Evolutionary conservation across 2,113 vertebrate genomes (phyloP).

Genomic region (Etheostoma cragini): DNA sequence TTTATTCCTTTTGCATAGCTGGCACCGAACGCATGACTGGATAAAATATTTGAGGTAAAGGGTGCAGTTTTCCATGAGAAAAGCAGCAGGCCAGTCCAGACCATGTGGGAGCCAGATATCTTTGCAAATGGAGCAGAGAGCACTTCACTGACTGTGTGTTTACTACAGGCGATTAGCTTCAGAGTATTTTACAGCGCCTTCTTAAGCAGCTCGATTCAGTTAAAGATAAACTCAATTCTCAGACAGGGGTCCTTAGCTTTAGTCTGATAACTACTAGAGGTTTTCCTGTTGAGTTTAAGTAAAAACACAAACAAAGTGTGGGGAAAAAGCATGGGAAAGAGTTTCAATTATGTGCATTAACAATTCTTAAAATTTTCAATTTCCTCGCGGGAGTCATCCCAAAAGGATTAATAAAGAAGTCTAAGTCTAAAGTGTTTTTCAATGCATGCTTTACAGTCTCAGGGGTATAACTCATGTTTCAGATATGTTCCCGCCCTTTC

Average conservation of each 20-base stretch:
- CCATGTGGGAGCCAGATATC: constrained; percentile 59
- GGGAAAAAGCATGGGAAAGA: constrained; percentile 9
- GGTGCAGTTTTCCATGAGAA: constrained; percentile 49
- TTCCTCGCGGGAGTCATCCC: too few species aligned
- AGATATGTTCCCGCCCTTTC: neutral
- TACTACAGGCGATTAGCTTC: constrained; percentile 44
- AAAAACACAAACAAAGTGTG: neutral
- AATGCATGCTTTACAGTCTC: neutral
- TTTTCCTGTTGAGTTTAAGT: neutral
- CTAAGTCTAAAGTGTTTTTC: constrained; percentile 18
- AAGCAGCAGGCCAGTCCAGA: neutral
- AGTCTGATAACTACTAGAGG: neutral
- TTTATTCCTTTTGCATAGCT: constrained; percentile 2
- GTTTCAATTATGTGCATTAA: neutral
- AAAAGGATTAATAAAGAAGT: too few species aligned
- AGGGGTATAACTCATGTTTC: neutral
- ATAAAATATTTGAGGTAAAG: constrained; percentile 39
- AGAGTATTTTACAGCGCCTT: constrained; percentile 28
- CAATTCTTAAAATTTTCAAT: too few species aligned
- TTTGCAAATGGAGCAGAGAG: constrained; percentile 42
- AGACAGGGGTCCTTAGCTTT: neutral
- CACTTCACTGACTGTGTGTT: constrained; percentile 31
- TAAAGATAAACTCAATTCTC: constrained; percentile 10
- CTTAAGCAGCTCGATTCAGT: constrained; percentile 14
- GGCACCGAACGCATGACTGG: constrained; percentile 9